phyloP scores from a whole-genome alignment of 2,888 invertebrate genomes.

The Drosophila kambysellisi region DNA sequence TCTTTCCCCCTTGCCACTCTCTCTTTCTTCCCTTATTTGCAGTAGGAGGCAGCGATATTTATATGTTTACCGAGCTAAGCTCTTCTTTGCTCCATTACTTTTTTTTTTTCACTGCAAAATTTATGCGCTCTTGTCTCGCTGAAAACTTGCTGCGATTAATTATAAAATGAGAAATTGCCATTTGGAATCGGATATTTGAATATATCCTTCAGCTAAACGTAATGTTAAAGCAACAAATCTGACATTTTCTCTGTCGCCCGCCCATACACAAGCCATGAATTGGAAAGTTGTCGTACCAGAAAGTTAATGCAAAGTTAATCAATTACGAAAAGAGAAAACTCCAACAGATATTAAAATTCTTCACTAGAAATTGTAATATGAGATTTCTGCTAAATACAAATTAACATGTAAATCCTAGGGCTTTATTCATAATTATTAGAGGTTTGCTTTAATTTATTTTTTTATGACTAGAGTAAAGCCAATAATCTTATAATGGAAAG shows the following conservation, averaged over 20 bases:
- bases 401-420: not conserved
- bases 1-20: not conserved
- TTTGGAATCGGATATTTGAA: slow-evolving; percentile 16
- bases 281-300: slow-evolving; percentile 9
- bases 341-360: not conserved
- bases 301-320: slow-evolving; percentile 1
- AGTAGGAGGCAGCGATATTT: slow-evolving; percentile 49
- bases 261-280: not conserved
- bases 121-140: slow-evolving; percentile 42
- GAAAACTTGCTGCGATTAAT: slow-evolving; percentile 65
- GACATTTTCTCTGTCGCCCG: not conserved
- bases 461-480: not conserved
- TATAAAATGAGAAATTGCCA: slow-evolving; percentile 39
- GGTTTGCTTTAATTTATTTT: not conserved
- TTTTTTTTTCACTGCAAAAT: slow-evolving; percentile 27
- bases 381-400: not conserved
- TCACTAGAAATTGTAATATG: not conserved
- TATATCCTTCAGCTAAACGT: slow-evolving; percentile 18
- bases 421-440: not conserved
- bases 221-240: not conserved
- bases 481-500: slow-evolving; percentile 14
- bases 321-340: slow-evolving; percentile 3
- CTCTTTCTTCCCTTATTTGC: slow-evolving; percentile 12
- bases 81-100: slow-evolving; percentile 18
- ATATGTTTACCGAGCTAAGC: slow-evolving; percentile 42